Base-by-base conservation (phyloP, 1,140 invertebrate species). In the Hypothenemus hampei region DNA sequence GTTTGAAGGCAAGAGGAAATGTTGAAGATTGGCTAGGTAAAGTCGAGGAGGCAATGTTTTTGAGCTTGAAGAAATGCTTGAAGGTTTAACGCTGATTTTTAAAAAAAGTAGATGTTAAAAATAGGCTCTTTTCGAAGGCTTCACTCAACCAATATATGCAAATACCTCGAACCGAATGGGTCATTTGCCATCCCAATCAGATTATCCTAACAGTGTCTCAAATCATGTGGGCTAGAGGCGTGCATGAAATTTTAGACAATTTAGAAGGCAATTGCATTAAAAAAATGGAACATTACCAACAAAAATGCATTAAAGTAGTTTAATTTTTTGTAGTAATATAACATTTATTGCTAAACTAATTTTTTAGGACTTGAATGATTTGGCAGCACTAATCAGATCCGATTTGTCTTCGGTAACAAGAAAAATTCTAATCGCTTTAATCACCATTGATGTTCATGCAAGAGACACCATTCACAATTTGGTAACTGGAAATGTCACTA, bases 21-120 rank as follows among this genome's bases (percentile, higher is more conserved):
- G 90, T 93, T 3, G 90, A 93, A 71, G 86, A 90, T 65, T 93
- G 91, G 91, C 70, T 93, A 18, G 79, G 85, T 7, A 91, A 91
- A 72, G 84, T 95, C 8, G 91, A 95, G 69, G 78, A 82, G 11
- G 81, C 87, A 0, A 94, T 94, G 90, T 86, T 92, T 58, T 75
- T 78, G 0, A 81, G 83, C 1, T 73, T 88, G 10, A 86, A 79
- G 60, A 81, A 81, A 37, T 78, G 75, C 51, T 92, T 93, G 89
- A 82, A 85, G 61, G 69, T 69, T 23, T 29, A n/a, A n/a, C n/a
- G n/a, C n/a, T n/a, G n/a, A n/a, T n/a, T n/a, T n/a, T n/a, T n/a
- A n/a, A n/a, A n/a, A n/a, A n/a, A n/a, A n/a, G n/a, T n/a, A n/a
- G n/a, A n/a, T n/a, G n/a, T n/a, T n/a, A n/a, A n/a, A 7, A 37